phyloP scores from a whole-genome alignment of 2,113 vertebrate genomes.

The Bubo bubo region DNA sequence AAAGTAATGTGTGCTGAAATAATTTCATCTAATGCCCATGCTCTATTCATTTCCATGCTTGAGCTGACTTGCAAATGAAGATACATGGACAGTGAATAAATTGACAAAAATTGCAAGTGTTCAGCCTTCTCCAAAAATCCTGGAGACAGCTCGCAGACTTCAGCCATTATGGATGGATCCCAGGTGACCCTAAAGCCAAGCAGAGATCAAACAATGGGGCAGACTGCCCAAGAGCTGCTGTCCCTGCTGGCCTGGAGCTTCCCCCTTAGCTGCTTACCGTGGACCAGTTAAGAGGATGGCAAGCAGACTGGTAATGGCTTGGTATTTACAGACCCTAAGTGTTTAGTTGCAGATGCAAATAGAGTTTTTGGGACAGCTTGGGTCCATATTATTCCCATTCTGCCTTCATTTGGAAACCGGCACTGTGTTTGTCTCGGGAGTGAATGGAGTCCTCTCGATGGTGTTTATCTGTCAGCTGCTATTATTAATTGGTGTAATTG shows the following conservation, averaged over 20 bases:
- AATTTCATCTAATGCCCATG: neutral
- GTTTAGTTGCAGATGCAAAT: neutral
- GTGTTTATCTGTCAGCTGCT: neutral
- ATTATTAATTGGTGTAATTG: conserved; percentile 14
- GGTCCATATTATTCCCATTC: neutral
- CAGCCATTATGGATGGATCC: neutral
- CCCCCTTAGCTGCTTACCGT: neutral
- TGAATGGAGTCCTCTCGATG: neutral
- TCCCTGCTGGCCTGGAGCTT: neutral
- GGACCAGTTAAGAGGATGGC: neutral
- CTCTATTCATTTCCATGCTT: neutral
- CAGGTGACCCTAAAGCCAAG: neutral
- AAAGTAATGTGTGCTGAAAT: conserved; percentile 1
- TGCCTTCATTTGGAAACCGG: neutral
- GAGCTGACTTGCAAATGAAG: conserved; percentile 33
- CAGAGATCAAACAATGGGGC: neutral
- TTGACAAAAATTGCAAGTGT: neutral
- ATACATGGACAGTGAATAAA: neutral
- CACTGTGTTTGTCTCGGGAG: neutral
- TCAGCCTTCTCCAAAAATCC: neutral
- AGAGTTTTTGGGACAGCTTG: neutral
- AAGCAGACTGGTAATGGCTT: conserved; percentile 13
- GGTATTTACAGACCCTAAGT: neutral
- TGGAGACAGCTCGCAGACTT: neutral
- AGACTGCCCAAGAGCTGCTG: neutral